A percentile compares a stretch with the other conserved stretches of the same genome.
Conservation (phyloP, 2,797 vertebrate genomes). For the Lycodopsis pacificus region DNA sequence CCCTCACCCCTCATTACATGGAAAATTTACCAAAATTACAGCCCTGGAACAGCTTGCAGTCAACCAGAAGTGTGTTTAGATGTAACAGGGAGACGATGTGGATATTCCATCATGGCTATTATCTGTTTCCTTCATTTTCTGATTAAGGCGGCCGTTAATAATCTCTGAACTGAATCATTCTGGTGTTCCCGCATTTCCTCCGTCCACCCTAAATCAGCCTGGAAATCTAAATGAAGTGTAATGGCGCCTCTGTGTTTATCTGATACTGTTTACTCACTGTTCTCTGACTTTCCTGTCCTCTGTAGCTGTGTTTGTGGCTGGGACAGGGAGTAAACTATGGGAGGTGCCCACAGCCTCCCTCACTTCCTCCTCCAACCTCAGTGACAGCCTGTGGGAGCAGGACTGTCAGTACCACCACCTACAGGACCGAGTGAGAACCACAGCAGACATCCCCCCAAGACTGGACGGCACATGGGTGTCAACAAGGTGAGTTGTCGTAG, state of each 20-base stretch:
- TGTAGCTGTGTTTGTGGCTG: conserved; percentile 74
- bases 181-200: conserved; percentile 7
- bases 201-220: conserved; percentile 15
- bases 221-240: conserved; percentile 30
- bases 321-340: conserved; percentile 83
- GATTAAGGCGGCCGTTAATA: conserved; percentile 34
- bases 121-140: conserved; percentile 31
- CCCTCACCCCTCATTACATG: conserved; percentile 64
- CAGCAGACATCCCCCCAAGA: conserved; percentile 83
- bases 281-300: conserved; percentile 39
- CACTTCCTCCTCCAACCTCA: conserved; percentile 59
- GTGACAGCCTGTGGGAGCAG: conserved; percentile 81
- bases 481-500: conserved; percentile 80
- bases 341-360: conserved; percentile 78
- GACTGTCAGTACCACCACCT: conserved; percentile 86
- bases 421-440: conserved; percentile 81
- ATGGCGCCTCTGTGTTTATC: conserved; percentile 37
- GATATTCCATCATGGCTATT: conserved; percentile 31
- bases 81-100: conserved; percentile 50
- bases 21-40: conserved; percentile 64
- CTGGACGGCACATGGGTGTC: conserved; percentile 92
- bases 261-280: conserved; percentile 36
- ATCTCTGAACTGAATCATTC: conserved; percentile 27
- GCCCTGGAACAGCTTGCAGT: conserved; percentile 48
- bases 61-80: conserved; percentile 53